These are phyloP conservation scores for Melieria omissa DNA, from an alignment of 2,888 invertebrate species.

Conservation along the genomic window DNA sequence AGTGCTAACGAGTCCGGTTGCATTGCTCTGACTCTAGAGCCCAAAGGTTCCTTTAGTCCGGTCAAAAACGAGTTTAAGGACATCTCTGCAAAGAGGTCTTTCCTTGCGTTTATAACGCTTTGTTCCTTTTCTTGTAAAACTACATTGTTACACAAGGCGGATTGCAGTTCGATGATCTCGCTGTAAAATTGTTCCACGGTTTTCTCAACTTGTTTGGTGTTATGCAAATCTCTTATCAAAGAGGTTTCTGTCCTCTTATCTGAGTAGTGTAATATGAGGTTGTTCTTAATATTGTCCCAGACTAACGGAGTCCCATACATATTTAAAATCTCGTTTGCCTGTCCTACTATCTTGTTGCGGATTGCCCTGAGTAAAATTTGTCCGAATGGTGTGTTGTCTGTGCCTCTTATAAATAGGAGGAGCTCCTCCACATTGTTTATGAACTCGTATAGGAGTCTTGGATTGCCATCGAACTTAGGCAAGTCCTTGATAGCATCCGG, in stretches of 20 bases:
- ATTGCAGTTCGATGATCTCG: slow-evolving; percentile 45
- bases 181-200: slow-evolving; percentile 44
- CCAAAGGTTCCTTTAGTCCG: neutral
- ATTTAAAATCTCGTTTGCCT: neutral
- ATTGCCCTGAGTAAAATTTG: slow-evolving; percentile 36
- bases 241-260: slow-evolving; percentile 36
- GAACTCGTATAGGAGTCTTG: neutral
- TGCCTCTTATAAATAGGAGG: slow-evolving; percentile 18
- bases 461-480: slow-evolving; percentile 8
- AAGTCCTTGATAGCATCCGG: slow-evolving; percentile 16
- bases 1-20: slow-evolving; percentile 1
- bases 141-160: slow-evolving; percentile 43
- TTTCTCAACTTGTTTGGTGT: slow-evolving; percentile 35
- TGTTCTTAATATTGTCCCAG: neutral
- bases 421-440: slow-evolving; percentile 19
- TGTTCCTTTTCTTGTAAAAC: slow-evolving; percentile 42
- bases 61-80: slow-evolving; percentile 38
- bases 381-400: neutral
- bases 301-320: neutral
- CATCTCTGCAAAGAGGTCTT: slow-evolving; percentile 31
- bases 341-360: slow-evolving; percentile 33
- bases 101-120: neutral
- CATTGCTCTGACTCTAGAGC: neutral
- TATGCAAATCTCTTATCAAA: neutral
- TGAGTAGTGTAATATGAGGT: slow-evolving; percentile 2